Base-by-base conservation (phyloP, 2,888 invertebrate species). In the Rambutsinella grinnellia region DNA sequence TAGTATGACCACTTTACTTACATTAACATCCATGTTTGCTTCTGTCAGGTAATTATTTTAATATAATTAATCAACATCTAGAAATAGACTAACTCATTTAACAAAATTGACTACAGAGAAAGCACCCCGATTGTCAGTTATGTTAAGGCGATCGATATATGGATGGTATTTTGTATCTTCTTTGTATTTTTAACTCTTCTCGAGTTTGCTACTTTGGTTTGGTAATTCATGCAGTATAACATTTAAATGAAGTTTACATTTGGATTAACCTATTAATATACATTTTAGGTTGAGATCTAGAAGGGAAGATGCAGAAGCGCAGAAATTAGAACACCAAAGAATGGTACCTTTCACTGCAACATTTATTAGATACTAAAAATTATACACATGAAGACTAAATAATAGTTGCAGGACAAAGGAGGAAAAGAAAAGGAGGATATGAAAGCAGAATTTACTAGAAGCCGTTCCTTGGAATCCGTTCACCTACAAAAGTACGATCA, bases 1-100 rank as follows among this genome's bases (percentile, higher is more conserved):
- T 19, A 75, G 74, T 19, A 81, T 82, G 82, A 82, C 82, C 10
- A 80, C 81, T 2, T 63, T 82, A 24, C 71, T 82, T 0, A 82
- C 82, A 0, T 62, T 82, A 8, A 82, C 82, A 2, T 71, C 82
- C 2, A 82, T 82, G 82, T 82, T 82, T 56, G 78, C 79, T 15
- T 77, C 82, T 3, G 81, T 82, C 2, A 65, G 81, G 78, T 78
- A 62, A 56, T n/a, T 49, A 49, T 49, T 49, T n/a, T n/a, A 10
- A 23, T 57, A 10, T 28, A 10, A 17, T 28, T 3, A 15, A 60
- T 60, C 5, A 10, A 49, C 49, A 49, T 17, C 49, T 15, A 19
- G 44, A 10, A 6, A 13, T n/a, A n/a, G n/a, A n/a, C 36, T 36
- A 36, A 8, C 49, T n/a, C n/a, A n/a, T 10, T 49, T 49, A 49